Base-by-base conservation (phyloP, 2,113 vertebrate species). In the Bostrychus sinensis region DNA sequence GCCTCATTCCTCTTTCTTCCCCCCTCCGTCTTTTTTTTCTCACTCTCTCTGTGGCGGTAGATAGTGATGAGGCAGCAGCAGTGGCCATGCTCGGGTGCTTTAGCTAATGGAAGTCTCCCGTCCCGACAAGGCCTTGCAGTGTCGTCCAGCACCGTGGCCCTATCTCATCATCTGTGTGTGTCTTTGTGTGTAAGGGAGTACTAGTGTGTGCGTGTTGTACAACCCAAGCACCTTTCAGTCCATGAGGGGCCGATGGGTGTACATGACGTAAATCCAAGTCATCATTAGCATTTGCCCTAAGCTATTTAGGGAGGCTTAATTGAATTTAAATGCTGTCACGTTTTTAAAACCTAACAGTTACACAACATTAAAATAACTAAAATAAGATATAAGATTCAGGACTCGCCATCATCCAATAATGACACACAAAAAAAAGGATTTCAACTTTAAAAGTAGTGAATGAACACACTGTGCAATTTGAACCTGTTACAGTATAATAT, bases 31-130 rank as follows among this genome's bases (percentile, higher is more conserved):
- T 39, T 43, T 19, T 48, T 48, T 39, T 60, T 56, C 56, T 25
- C 58, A 51, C 65, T 57, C 54, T 77, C 75, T 58, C 46, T 81
- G 60, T 72, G 77, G 62, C 50, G 58, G 76, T 51, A 82, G 86
- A 85, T 90, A 86, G 80, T 85, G 89, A 89, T 89, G 89, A 90
- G 89, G 70, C 81, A 90, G 86, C 89, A 87, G 65, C 61, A 25
- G 45, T 25, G 71, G 83, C 72, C 86, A 84, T 81, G 87, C 86
- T 86, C 45, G 23, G 68, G 62, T 81, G 82, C 80, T 78, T 86
- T 81, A 72, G 86, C 80, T 90, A 87, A 90, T 90, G 85, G 83
- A 86, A 89, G 75, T 73, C 70, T 78, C 57, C 75, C 73, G 70
- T 84, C 81, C 80, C 76, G 79, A 77, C 87, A 85, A 87, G 81